Percentiles rank a stretch among this genome's conserved stretches.
Evolutionary conservation across 2,113 vertebrate genomes (phyloP).

Genomic region (Nerophis ophidion): DNA sequence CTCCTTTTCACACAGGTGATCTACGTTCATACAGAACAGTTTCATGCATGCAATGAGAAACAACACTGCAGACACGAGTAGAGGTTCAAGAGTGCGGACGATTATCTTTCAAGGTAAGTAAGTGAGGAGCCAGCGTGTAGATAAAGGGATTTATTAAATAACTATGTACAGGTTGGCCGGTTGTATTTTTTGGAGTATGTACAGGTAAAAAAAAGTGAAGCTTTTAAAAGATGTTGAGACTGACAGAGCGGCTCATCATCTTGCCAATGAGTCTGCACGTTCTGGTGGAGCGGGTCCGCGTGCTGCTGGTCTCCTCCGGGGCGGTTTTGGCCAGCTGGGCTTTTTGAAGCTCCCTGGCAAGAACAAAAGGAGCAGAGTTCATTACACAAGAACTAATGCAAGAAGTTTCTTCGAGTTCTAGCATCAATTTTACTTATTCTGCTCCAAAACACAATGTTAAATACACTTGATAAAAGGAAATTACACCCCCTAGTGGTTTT

Average conservation of each 20-base stretch:
- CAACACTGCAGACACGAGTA: no score
- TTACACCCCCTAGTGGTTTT: neutral
- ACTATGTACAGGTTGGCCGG: constrained; percentile 1
- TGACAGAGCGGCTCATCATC: constrained; percentile 95
- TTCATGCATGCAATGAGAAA: no score
- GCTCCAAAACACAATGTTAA: no score
- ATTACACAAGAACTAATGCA: no score
- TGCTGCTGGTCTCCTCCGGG: constrained; percentile 87
- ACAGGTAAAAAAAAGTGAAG: constrained; percentile 1
- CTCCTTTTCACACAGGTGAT: no score
- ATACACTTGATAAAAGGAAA: no score
- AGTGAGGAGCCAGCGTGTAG: neutral
- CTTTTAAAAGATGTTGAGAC: constrained; percentile 91
- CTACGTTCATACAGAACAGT: no score
- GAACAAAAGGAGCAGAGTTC: neutral
- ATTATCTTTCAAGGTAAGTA: no score
- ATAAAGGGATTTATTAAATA: constrained; percentile 7
- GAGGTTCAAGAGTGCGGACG: no score
- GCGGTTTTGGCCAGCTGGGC: constrained; percentile 91
- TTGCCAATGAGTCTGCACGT: constrained; percentile 88
- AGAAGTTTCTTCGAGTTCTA: no score
- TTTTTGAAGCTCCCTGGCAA: constrained; percentile 89
- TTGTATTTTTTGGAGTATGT: neutral
- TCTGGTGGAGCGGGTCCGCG: constrained; percentile 88
- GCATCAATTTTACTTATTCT: no score